phyloP scores from a whole-genome alignment of 2,797 vertebrate species.

The Bufotes viridis region DNA sequence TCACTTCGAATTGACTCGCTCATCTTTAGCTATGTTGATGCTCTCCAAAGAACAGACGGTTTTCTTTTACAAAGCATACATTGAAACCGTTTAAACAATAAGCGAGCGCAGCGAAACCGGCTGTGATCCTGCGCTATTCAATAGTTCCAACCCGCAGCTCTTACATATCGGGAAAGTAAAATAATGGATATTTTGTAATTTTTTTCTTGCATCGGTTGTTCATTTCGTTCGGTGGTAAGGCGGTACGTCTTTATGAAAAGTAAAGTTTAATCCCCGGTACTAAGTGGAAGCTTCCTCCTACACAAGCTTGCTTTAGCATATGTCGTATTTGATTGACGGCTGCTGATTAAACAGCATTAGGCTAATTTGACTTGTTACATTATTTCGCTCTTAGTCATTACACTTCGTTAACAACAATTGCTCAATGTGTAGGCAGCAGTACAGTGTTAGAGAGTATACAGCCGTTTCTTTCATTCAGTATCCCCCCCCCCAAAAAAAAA shows the following conservation, averaged over 20 bases:
- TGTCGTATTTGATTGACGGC: background rate
- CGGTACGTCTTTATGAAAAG: background rate
- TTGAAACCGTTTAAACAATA: too few species aligned
- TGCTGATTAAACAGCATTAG: slow-evolving; percentile 11
- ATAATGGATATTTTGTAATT: background rate
- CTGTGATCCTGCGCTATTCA: background rate
- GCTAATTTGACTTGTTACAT: background rate
- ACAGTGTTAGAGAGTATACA: background rate
- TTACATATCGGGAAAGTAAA: background rate
- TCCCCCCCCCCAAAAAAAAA: fast-evolving
- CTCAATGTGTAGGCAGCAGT: background rate
- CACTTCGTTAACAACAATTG: background rate
- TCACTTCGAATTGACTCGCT: too few species aligned
- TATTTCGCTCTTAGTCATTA: background rate
- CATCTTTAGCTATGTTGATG: too few species aligned
- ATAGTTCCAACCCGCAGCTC: too few species aligned
- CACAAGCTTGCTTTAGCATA: background rate
- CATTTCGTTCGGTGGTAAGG: background rate
- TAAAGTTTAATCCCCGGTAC: background rate
- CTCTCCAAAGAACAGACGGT: too few species aligned
- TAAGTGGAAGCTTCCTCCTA: background rate
- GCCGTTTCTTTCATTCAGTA: background rate
- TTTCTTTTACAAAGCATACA: too few species aligned
- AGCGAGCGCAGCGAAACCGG: background rate
- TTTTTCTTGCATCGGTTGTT: background rate